phyloP scores from a whole-genome alignment of 2,113 vertebrate species.

The Morone saxatilis region DNA sequence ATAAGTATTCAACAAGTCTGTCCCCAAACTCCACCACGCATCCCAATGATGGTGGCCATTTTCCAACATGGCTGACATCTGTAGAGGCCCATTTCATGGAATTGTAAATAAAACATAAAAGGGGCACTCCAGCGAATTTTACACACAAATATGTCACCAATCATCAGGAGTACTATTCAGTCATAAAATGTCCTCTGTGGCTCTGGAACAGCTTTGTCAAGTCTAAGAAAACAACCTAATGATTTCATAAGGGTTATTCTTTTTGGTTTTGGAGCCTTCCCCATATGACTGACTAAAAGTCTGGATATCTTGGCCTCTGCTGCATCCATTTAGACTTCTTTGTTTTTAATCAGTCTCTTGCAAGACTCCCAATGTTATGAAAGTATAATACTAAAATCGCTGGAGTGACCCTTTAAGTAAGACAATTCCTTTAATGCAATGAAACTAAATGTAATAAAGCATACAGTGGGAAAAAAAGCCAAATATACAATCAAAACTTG shows the following conservation, averaged over 20 bases:
- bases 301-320: background rate
- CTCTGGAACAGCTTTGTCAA: slow-evolving; percentile 1
- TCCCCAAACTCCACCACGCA: background rate
- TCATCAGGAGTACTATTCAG: background rate
- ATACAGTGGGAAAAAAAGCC: background rate
- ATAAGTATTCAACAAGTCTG: background rate
- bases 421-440: background rate
- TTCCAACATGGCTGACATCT: slow-evolving; percentile 19
- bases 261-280: background rate
- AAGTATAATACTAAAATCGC: background rate
- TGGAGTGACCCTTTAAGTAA: slow-evolving; percentile 3
- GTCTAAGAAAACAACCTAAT: background rate
- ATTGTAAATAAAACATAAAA: background rate
- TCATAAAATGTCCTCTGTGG: background rate
- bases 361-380: background rate
- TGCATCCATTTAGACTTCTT: background rate
- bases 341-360: background rate
- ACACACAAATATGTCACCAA: background rate
- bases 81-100: background rate
- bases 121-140: background rate
- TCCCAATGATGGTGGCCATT: slow-evolving; percentile 1
- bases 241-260: background rate
- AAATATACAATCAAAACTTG: background rate
- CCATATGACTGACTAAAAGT: background rate
- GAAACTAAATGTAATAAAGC: background rate